phyloP scores from a whole-genome alignment of 2,888 invertebrate species.

The Drosophila mimica region DNA sequence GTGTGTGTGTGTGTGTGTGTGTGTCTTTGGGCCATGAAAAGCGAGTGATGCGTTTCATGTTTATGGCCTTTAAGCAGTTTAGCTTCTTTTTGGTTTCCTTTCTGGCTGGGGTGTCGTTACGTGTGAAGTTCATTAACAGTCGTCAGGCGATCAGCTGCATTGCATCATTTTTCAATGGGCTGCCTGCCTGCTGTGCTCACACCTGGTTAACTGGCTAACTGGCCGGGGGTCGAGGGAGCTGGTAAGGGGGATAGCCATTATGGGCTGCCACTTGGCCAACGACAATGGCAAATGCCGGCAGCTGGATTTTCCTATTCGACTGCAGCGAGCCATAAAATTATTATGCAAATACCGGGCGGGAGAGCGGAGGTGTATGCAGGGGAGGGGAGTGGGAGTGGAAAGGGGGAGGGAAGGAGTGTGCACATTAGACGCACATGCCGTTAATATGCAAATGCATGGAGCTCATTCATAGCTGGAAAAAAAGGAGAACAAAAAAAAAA shows the following conservation, averaged over 20 bases:
- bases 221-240: background rate
- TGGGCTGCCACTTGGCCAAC: conserved; percentile 59
- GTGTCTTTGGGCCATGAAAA: background rate
- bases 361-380: background rate
- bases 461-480: conserved; percentile 47
- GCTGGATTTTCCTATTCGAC: conserved; percentile 70
- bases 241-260: conserved; percentile 41
- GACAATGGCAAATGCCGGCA: conserved; percentile 61
- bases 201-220: conserved; percentile 16
- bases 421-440: conserved; percentile 79
- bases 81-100: background rate
- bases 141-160: conserved; percentile 62
- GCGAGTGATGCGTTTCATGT: conserved; percentile 33
- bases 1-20: background rate
- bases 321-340: conserved; percentile 78
- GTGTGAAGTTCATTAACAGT: conserved; percentile 65
- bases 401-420: conserved; percentile 39
- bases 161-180: conserved; percentile 57
- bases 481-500: background rate
- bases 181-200: conserved; percentile 38
- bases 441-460: conserved; percentile 76
- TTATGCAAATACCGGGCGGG: conserved; percentile 69
- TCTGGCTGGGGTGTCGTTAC: conserved; percentile 27
- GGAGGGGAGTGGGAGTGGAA: background rate
- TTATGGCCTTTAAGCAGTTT: conserved; percentile 13